Conservation (phyloP, 2,888 invertebrate genomes). For the Agrochola circellaris region DNA sequence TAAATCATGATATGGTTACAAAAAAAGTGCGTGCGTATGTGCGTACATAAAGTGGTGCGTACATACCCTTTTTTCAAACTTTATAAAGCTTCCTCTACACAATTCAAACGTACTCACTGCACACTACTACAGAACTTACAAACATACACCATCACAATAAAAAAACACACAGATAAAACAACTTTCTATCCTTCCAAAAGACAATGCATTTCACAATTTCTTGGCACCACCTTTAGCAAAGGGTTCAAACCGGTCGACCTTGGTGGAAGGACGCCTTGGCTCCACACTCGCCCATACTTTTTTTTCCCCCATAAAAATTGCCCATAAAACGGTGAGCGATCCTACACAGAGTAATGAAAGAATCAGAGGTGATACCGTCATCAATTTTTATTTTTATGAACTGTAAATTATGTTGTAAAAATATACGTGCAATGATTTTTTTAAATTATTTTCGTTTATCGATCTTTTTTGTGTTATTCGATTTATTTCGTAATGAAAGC, state of each 20-base stretch:
- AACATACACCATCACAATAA: too few relatives aligned
- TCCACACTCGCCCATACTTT: slow-evolving; percentile 66
- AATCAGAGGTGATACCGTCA: slow-evolving; percentile 43
- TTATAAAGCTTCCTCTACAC: too few relatives aligned
- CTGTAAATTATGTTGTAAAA: slow-evolving; percentile 57
- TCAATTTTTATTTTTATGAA: slow-evolving; percentile 48
- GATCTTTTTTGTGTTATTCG: slow-evolving; percentile 9
- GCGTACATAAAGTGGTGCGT: too few relatives aligned
- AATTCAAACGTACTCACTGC: background rate
- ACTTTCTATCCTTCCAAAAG: slow-evolving; percentile 34
- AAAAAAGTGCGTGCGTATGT: too few relatives aligned
- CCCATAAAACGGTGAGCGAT: slow-evolving; percentile 71
- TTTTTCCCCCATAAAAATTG: slow-evolving; percentile 82
- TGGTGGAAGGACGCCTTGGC: slow-evolving; percentile 74
- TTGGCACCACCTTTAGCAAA: slow-evolving; percentile 21
- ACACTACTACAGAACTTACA: background rate
- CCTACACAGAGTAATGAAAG: slow-evolving; percentile 70
- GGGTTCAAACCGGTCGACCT: slow-evolving; percentile 71
- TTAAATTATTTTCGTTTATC: slow-evolving; percentile 2
- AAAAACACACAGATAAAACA: slow-evolving; percentile 5
- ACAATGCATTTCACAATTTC: slow-evolving; percentile 64
- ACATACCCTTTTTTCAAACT: background rate
- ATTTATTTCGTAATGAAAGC: slow-evolving; percentile 38
- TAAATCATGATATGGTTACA: too few relatives aligned
- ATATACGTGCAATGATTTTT: slow-evolving; percentile 36